A percentile compares a stretch with the other conserved stretches of the same genome.
These are phyloP conservation scores for Uria aalge DNA, from an alignment of 2,113 vertebrate genomes.

Conservation along the genomic window DNA sequence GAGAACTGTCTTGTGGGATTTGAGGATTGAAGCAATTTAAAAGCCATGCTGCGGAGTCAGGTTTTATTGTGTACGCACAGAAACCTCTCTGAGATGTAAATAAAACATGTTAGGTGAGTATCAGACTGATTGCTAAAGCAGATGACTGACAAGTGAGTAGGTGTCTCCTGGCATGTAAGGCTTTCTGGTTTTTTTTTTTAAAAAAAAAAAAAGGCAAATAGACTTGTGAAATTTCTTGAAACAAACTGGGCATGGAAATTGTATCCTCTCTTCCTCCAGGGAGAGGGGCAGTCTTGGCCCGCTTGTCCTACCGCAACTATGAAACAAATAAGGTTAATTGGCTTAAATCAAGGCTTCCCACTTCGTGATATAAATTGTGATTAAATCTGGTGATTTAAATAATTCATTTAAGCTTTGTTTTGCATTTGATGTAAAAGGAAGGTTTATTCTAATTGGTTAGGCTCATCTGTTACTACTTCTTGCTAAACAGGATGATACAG, in stretches of 20 bases:
- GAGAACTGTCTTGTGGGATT: neutral
- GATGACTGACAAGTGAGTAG: conserved; percentile 5
- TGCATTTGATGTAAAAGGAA: neutral
- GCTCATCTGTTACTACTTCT: neutral
- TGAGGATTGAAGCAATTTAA: neutral
- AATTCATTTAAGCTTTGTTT: neutral
- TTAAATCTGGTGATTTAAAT: neutral
- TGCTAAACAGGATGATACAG: neutral
- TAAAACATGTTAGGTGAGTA: neutral
- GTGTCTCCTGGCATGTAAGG: neutral
- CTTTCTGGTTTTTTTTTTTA: neutral
- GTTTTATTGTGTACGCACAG: neutral
- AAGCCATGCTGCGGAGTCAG: neutral
- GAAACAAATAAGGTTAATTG: neutral
- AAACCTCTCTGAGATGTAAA: neutral
- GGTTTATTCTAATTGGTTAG: neutral
- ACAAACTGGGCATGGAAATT: rapidly evolving
- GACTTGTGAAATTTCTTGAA: neutral
- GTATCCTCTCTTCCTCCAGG: neutral
- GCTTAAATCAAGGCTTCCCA: neutral
- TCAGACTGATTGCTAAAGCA: conserved; percentile 2
- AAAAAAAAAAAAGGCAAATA: neutral
- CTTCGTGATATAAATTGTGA: neutral
- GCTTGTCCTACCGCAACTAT: neutral
- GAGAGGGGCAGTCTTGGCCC: neutral